Evolutionary conservation across 2,113 vertebrate species (phyloP).

Genomic region (Octodon degus): DNA sequence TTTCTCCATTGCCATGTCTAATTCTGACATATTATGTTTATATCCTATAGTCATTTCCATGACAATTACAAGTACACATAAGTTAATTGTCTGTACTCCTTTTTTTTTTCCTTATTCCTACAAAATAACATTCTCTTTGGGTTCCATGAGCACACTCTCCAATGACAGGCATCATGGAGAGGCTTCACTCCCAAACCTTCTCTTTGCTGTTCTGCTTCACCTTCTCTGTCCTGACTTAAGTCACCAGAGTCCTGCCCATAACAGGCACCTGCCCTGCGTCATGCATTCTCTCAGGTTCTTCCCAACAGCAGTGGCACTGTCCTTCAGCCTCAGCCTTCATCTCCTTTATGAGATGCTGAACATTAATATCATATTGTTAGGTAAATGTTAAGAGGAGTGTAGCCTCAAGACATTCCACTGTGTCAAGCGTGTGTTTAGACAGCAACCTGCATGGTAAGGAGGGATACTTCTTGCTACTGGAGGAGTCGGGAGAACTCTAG

Average conservation of each 20-base stretch:
- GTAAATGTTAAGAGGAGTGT: not conserved
- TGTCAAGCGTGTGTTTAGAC: not conserved
- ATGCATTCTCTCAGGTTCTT: not conserved
- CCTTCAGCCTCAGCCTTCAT: not conserved
- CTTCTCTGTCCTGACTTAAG: not conserved
- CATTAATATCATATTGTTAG: not conserved
- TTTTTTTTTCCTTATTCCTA: constrained; percentile 41
- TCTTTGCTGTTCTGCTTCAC: not conserved
- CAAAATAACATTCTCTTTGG: not conserved
- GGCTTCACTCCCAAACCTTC: not conserved
- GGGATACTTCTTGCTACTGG: not conserved
- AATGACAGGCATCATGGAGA: not conserved
- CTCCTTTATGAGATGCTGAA: not conserved
- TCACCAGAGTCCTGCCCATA: not conserved
- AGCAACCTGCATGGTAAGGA: not conserved
- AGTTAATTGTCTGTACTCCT: not conserved
- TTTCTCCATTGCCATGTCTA: not conserved
- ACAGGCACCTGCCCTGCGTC: not conserved
- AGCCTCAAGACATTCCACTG: not conserved
- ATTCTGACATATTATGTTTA: not conserved
- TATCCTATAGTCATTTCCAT: constrained; percentile 11
- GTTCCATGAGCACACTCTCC: not conserved
- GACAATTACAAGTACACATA: not conserved
- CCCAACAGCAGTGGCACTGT: not conserved
- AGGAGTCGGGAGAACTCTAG: not conserved